Conservation (phyloP, 2,888 invertebrate species). For the Lordiphosa andalusiaca region DNA sequence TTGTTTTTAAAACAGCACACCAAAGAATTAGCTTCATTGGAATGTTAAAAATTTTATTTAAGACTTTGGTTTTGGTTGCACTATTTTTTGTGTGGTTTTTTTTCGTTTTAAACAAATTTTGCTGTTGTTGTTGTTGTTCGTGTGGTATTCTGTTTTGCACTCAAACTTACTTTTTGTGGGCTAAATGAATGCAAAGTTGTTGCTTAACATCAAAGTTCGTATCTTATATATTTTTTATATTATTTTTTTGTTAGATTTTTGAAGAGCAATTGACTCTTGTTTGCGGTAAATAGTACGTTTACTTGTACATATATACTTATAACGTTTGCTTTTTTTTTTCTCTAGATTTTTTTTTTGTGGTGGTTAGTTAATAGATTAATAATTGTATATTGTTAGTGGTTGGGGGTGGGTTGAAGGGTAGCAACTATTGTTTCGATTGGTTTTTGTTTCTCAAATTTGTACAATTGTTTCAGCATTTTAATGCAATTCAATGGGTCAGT, state of each 20-base stretch:
- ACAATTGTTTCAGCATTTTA: slow-evolving; percentile 67
- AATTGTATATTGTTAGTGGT: neutral
- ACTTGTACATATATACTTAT: slow-evolving; percentile 19
- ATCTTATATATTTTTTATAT: slow-evolving; percentile 21
- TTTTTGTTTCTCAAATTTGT: slow-evolving; percentile 31
- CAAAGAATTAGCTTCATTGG: slow-evolving; percentile 76
- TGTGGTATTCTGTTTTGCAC: slow-evolving; percentile 22
- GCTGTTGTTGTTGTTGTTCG: slow-evolving; percentile 16
- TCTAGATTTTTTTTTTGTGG: slow-evolving; percentile 5
- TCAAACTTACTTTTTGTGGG: slow-evolving; percentile 20
- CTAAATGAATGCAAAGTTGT: slow-evolving; percentile 39
- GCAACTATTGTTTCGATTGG: neutral
- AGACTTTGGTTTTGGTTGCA: slow-evolving; percentile 18
- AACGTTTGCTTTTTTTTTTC: slow-evolving; percentile 18
- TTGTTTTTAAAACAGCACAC: slow-evolving; percentile 74
- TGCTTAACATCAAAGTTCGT: slow-evolving; percentile 27
- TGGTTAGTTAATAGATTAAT: slow-evolving; percentile 1
- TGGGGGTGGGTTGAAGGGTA: neutral
- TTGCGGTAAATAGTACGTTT: slow-evolving; percentile 35
- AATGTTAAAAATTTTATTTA: slow-evolving; percentile 79
- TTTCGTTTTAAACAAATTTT: slow-evolving; percentile 23
- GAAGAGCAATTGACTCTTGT: slow-evolving; percentile 65
- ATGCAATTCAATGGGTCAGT: slow-evolving; percentile 63
- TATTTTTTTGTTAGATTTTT: slow-evolving; percentile 66
- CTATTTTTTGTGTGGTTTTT: slow-evolving; percentile 13